These are phyloP conservation scores for Chloebia gouldiae DNA, from an alignment of 2,113 vertebrate species.

Conservation along the genomic window DNA sequence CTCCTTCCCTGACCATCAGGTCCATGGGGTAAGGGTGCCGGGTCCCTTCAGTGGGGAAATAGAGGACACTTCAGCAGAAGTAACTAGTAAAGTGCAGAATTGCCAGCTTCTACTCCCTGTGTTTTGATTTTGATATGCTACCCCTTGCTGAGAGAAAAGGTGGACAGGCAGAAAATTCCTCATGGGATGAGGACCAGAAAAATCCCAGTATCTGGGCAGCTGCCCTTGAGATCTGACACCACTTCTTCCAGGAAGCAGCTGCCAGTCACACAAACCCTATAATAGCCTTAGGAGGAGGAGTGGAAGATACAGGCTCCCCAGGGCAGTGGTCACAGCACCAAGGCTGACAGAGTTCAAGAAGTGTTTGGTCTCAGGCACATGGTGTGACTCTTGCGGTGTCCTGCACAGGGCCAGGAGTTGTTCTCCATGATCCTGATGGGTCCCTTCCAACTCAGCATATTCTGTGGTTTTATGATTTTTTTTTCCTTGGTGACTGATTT, in stretches of 20 bases:
- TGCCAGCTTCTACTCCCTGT: background rate
- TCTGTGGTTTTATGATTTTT: background rate
- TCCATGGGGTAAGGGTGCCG: background rate
- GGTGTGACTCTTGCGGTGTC: background rate
- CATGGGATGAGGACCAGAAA: background rate
- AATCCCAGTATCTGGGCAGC: background rate
- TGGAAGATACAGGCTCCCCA: background rate
- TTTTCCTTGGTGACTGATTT: background rate
- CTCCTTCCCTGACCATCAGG: background rate
- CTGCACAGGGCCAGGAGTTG: background rate
- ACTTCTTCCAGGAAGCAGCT: background rate
- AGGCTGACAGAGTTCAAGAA: background rate
- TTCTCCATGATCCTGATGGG: accelerated
- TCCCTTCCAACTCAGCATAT: background rate
- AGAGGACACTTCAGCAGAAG: background rate
- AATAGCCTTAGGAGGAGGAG: background rate
- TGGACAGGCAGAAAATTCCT: background rate
- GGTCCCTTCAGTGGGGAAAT: background rate
- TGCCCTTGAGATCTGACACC: background rate
- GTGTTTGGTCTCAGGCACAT: background rate
- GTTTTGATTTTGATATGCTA: background rate
- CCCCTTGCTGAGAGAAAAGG: background rate
- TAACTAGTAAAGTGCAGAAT: background rate
- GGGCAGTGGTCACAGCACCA: background rate
- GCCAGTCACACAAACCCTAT: background rate